Conservation (phyloP, 2,888 invertebrate species). For the Platypus cylindrus region DNA sequence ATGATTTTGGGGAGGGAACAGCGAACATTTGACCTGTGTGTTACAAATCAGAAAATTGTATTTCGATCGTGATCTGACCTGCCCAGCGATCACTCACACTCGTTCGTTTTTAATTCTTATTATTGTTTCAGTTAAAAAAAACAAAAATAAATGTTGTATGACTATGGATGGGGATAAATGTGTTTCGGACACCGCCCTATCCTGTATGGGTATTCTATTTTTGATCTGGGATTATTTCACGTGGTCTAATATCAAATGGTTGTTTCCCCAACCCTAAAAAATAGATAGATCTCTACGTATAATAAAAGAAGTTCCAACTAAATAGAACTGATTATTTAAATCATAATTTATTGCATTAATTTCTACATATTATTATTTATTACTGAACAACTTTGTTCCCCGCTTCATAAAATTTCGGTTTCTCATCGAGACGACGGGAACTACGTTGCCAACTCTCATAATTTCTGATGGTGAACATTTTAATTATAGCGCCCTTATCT, state of each 20-base stretch:
- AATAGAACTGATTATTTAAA: conserved; percentile 18
- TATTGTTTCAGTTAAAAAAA: too few relatives aligned
- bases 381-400: conserved; percentile 18
- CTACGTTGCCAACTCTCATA: conserved; percentile 9
- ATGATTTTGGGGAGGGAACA: conserved; percentile 15
- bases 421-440: conserved; percentile 20
- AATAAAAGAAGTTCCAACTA: conserved; percentile 17
- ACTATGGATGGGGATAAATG: too few relatives aligned
- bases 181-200: too few relatives aligned
- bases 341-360: conserved; percentile 22
- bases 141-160: too few relatives aligned
- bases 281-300: conserved; percentile 13
- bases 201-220: too few relatives aligned
- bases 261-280: too few relatives aligned
- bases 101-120: too few relatives aligned
- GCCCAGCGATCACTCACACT: conserved; percentile 19
- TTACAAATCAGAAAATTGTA: conserved; percentile 17
- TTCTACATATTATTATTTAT: conserved; percentile 25
- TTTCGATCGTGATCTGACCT: conserved; percentile 18
- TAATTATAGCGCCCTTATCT: too few relatives aligned
- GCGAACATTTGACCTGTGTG: conserved; percentile 12
- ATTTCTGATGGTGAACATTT: too few relatives aligned
- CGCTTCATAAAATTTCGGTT: conserved; percentile 22
- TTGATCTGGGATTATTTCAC: too few relatives aligned
- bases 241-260: too few relatives aligned